A percentile compares a stretch with the other conserved stretches of the same genome.
Conservation (phyloP, 2,888 invertebrate species). For the Phortica okadai region DNA sequence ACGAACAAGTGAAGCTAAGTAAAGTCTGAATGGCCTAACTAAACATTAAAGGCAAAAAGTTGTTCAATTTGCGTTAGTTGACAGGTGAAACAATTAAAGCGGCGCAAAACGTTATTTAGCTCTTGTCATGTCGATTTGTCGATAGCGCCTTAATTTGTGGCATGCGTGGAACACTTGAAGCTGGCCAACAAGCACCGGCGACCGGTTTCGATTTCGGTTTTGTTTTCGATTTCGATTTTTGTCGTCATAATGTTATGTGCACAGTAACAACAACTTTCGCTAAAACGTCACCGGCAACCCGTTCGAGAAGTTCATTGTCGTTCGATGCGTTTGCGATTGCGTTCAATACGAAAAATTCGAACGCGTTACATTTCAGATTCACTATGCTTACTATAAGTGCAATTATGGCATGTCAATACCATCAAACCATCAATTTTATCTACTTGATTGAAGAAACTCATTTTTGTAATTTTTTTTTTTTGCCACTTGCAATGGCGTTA, state of each 20-base stretch:
- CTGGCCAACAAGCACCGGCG: background rate
- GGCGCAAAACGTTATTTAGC: background rate
- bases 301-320: slow-evolving; percentile 15
- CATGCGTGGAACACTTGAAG: slow-evolving; percentile 10
- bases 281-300: slow-evolving; percentile 1
- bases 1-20: too few relatives aligned
- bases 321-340: background rate
- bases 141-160: slow-evolving; percentile 10
- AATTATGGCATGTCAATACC: background rate
- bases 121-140: background rate
- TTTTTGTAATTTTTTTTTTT: too few relatives aligned
- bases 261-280: slow-evolving; percentile 27
- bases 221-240: slow-evolving; percentile 5
- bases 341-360: background rate
- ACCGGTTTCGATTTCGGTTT: slow-evolving; percentile 19
- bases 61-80: background rate
- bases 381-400: background rate
- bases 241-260: background rate
- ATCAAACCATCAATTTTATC: too few relatives aligned
- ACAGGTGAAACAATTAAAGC: background rate
- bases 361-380: background rate
- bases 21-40: background rate
- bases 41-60: background rate
- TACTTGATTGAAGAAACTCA: too few relatives aligned
- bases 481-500: too few relatives aligned